Evolutionary conservation across 1,140 invertebrate species (phyloP).

Genomic region (Drosophila miranda): DNA sequence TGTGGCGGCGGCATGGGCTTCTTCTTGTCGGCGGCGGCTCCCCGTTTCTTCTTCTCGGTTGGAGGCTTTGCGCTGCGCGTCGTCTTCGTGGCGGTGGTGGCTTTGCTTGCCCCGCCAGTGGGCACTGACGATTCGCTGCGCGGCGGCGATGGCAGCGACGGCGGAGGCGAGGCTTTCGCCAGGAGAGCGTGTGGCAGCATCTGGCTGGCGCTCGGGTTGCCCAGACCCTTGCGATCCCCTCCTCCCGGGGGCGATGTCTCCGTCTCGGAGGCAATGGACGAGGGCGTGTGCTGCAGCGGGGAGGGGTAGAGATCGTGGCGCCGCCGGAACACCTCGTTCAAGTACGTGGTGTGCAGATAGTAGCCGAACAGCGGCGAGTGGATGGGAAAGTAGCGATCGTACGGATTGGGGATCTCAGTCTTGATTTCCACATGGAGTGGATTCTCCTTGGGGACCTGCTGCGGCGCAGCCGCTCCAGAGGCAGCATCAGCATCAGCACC

Average conservation of each 20-base stretch:
- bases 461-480: constrained; percentile 36
- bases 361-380: constrained; percentile 87
- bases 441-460: constrained; percentile 80
- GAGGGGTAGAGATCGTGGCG: constrained; percentile 89
- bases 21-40: constrained; percentile 21
- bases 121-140: constrained; percentile 73
- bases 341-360: constrained; percentile 89
- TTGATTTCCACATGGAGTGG: constrained; percentile 83
- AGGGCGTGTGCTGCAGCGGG: constrained; percentile 76
- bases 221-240: constrained; percentile 5
- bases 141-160: constrained; percentile 77
- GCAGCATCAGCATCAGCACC: constrained; percentile 26
- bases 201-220: constrained; percentile 14
- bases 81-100: not conserved
- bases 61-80: constrained; percentile 50
- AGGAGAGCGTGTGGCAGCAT: constrained; percentile 43
- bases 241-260: constrained; percentile 67
- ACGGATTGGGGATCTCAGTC: constrained; percentile 83
- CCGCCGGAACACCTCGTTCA: constrained; percentile 86
- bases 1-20: constrained; percentile 85
- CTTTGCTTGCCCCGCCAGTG: constrained; percentile 14
- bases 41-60: constrained; percentile 52
- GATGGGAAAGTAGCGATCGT: constrained; percentile 85
- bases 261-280: constrained; percentile 73
- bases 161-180: constrained; percentile 66